Evolutionary conservation across 2,113 vertebrate genomes (phyloP).

Genomic region (Columba janthina): DNA sequence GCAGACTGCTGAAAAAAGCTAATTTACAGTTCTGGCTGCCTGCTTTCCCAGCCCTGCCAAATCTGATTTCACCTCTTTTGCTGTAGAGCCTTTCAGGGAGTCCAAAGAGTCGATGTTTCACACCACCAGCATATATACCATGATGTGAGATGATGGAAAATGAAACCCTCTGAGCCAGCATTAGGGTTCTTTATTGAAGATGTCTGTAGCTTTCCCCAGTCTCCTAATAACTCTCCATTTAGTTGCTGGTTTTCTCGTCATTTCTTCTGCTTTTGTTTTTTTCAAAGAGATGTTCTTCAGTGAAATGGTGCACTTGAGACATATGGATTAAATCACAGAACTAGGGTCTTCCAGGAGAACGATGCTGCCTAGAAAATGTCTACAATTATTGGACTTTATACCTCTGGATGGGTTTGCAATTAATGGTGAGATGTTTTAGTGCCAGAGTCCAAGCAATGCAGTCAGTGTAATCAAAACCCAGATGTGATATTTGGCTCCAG

Average conservation of each 20-base stretch:
- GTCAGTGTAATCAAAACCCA: not conserved
- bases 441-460: not conserved
- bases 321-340: constrained; percentile 36
- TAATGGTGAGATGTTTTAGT: not conserved
- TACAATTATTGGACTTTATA: not conserved
- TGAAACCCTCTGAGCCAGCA: not conserved
- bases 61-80: constrained; percentile 51
- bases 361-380: constrained; percentile 2
- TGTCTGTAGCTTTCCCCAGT: constrained; percentile 28
- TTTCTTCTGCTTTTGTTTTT: not conserved
- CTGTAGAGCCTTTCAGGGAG: constrained; percentile 22
- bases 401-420: constrained; percentile 22
- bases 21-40: constrained; percentile 16
- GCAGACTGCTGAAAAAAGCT: not conserved
- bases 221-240: constrained; percentile 33
- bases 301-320: not conserved
- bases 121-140: constrained; percentile 2
- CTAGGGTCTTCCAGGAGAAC: not conserved
- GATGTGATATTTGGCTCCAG: not conserved
- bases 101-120: constrained; percentile 35
- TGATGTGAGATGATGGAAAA: constrained; percentile 59
- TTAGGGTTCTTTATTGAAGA: constrained; percentile 33
- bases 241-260: constrained; percentile 28
- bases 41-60: not conserved
- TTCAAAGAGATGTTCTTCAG: not conserved